phyloP scores from a whole-genome alignment of 2,113 vertebrate genomes.

The Butorides virescens region DNA sequence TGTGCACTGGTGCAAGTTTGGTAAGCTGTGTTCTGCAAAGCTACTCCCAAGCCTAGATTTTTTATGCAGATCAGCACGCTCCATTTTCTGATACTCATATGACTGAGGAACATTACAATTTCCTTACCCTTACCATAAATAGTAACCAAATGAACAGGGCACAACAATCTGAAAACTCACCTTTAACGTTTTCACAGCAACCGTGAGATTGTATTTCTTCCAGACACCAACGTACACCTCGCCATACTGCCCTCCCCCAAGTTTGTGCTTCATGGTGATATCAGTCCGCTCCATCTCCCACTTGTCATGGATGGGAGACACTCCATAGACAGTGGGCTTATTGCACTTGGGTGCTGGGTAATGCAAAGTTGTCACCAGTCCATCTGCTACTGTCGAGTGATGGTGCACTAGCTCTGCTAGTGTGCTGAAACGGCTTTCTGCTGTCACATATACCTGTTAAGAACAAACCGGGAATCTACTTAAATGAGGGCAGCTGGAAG shows the following conservation, averaged over 20 bases:
- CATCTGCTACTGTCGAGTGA: slow-evolving; percentile 96
- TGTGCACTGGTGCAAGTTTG: background rate
- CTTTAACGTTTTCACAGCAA: slow-evolving; percentile 98
- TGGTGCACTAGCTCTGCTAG: slow-evolving; percentile 97
- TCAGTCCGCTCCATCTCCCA: slow-evolving; percentile 99
- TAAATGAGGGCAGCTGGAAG: background rate
- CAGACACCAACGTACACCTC: slow-evolving; percentile 98
- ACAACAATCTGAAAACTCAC: slow-evolving; percentile 62
- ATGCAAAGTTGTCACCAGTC: slow-evolving; percentile 95
- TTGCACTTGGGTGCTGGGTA: slow-evolving; percentile 99
- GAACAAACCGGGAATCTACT: background rate
- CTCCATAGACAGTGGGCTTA: slow-evolving; percentile 97
- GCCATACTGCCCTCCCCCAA: slow-evolving; percentile 96
- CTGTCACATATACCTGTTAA: slow-evolving; percentile 92
- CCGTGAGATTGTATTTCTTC: slow-evolving; percentile 98
- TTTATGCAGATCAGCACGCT: background rate
- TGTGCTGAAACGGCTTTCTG: slow-evolving; percentile 96
- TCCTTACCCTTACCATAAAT: background rate
- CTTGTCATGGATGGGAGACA: slow-evolving; percentile 99
- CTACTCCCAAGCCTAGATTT: background rate
- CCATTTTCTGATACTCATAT: background rate
- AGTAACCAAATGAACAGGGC: background rate
- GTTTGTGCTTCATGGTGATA: slow-evolving; percentile 99
- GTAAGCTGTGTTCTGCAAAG: background rate
- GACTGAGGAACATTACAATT: background rate